Evolutionary conservation across 1,140 invertebrate species (phyloP), one percentile per base, ranked within the genome.

Genomic region (Trachymyrmex septentrionalis): DNA sequence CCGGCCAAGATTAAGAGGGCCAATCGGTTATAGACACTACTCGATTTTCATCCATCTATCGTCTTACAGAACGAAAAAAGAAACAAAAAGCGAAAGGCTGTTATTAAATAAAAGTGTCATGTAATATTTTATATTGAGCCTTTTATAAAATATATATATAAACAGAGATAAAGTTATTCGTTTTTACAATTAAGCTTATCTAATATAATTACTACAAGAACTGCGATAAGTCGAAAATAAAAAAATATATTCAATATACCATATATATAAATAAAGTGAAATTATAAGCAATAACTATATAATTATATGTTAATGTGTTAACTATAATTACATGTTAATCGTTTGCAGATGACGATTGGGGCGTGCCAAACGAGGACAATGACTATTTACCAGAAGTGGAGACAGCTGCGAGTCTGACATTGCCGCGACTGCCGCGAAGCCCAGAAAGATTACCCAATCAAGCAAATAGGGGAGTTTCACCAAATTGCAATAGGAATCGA

Each of bases 271-370:
- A 27, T 30, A 16, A 3, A 48, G 5, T 9, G 55, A 44, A 30
- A 78, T 30, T 76, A 21, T 48, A 9, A 34, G 30, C 12, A 14
- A 1, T 50, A 50, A 66, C 27, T 55, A 1, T 55, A 1, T 76
- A 75, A 64, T 64, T 44, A 14, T 30, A 19, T 77, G n/a, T 53
- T 27, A 34, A 85, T 76, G 7, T 10, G 38, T 44, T 44, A 44
- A 44, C 38, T 44, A 44, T 44, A 44, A 44, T 34, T 38, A 14
- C 16, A 19, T 77, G n/a, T 53, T 27, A 34, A 85, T 76, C 12
- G 1, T 63, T 93, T 93, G 7, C 85, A 95, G 95, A 95, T 86
- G 95, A 95, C 48, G 95, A 95, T 67, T 95, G 95, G 95, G 93
- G 94, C 12, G 93, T 86, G 9, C 86, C 91, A 7, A 87, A 86